phyloP scores from a whole-genome alignment of 2,888 invertebrate genomes.

The Tenthredo livida region DNA sequence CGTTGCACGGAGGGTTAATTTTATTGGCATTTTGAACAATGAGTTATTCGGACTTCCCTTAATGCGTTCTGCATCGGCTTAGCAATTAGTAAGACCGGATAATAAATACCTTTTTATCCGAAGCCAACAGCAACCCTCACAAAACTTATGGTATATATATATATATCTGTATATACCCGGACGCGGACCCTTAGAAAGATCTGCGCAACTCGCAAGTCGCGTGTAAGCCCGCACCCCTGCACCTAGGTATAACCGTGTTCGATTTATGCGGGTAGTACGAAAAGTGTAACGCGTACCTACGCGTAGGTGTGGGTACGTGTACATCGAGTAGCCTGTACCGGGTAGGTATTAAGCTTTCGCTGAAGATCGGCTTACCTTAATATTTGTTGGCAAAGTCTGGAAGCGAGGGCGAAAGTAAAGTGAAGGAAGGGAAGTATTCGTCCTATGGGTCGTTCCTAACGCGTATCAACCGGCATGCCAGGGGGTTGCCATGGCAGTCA shows the following conservation, averaged over 20 bases:
- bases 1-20: conserved; percentile 23
- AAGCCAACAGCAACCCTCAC: conserved; percentile 17
- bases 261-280: not conserved
- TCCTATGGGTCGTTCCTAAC: conserved; percentile 42
- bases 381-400: conserved; percentile 66
- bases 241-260: not conserved
- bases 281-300: conserved; percentile 37
- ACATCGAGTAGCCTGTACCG: conserved; percentile 28
- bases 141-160: not conserved
- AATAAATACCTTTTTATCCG: conserved; percentile 43
- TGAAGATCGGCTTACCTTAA: conserved; percentile 77
- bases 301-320: not conserved
- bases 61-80: conserved; percentile 14
- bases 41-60: conserved; percentile 25
- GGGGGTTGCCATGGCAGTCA: conserved; percentile 76
- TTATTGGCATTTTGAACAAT: conserved; percentile 33
- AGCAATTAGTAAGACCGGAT: conserved; percentile 39
- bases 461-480: conserved; percentile 13
- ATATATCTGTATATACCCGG: not conserved
- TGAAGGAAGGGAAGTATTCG: conserved; percentile 34
- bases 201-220: not conserved
- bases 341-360: conserved; percentile 36
- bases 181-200: not conserved
- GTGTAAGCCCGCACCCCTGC: not conserved
- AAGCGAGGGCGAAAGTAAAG: conserved; percentile 50